phyloP scores from a whole-genome alignment of 2,888 invertebrate genomes.

The Caenorhabditis macrosperma region DNA sequence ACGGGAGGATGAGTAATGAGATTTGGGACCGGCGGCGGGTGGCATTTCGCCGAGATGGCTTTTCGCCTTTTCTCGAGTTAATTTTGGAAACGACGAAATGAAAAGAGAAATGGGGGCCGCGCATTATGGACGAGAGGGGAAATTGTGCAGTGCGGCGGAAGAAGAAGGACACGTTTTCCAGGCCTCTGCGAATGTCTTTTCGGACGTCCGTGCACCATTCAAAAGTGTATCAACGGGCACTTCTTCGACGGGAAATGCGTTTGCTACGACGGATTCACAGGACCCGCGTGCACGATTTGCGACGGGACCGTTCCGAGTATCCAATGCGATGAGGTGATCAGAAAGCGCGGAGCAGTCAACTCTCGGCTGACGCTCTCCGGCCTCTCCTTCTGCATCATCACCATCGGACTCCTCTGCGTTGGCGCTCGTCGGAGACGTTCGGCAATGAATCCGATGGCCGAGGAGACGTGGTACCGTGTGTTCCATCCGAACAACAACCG shows the following conservation, averaged over 20 bases:
- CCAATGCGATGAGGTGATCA: slow-evolving; percentile 50
- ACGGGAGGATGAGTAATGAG: not conserved
- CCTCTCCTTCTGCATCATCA: slow-evolving; percentile 72
- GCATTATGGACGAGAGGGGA: not conserved
- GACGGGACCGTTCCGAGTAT: slow-evolving; percentile 44
- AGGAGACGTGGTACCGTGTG: slow-evolving; percentile 68
- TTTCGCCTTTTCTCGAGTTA: too few species aligned
- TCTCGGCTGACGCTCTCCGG: slow-evolving; percentile 70
- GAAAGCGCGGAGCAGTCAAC: slow-evolving; percentile 62
- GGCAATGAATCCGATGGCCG: slow-evolving; percentile 52
- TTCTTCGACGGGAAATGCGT: slow-evolving; percentile 58
- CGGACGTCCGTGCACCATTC: slow-evolving; percentile 49
- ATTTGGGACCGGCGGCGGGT: slow-evolving; percentile 4
- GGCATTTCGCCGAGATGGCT: slow-evolving; percentile 12
- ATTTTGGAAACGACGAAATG: not conserved
- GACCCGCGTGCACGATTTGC: slow-evolving; percentile 62
- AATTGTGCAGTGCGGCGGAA: too few species aligned
- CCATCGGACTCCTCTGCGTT: slow-evolving; percentile 70
- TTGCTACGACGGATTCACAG: slow-evolving; percentile 60
- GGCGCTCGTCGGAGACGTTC: slow-evolving; percentile 63
- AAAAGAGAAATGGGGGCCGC: not conserved
- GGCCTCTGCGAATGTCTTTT: slow-evolving; percentile 54
- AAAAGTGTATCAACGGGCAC: slow-evolving; percentile 63
- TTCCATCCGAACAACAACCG: slow-evolving; percentile 63
- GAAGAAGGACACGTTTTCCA: slow-evolving; percentile 13